Conservation (phyloP, 2,113 vertebrate species). For the Paradoxurus hermaphroditus region DNA sequence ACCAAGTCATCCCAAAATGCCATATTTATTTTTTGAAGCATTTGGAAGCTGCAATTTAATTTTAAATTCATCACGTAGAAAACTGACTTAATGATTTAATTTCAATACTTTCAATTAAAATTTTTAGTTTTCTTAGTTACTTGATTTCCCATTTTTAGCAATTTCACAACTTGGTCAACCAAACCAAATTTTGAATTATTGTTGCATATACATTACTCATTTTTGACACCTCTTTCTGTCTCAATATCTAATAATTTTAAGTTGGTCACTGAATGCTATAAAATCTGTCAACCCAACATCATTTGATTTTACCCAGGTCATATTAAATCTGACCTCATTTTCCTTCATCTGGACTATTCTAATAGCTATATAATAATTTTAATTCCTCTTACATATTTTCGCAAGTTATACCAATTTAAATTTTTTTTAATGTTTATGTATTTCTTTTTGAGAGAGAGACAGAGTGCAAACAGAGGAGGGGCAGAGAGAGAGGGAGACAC, state of each 20-base stretch:
- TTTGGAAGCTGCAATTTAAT: not conserved
- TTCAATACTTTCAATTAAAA: not conserved
- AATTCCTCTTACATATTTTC: not conserved
- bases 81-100: not conserved
- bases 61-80: not conserved
- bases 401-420: not conserved
- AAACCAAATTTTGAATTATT: not conserved
- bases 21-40: not conserved
- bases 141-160: not conserved
- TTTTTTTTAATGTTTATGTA: no score
- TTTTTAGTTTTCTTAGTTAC: not conserved
- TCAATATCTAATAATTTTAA: not conserved
- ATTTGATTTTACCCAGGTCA: not conserved
- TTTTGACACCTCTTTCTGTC: not conserved
- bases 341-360: not conserved
- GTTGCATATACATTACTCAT: not conserved
- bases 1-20: not conserved
- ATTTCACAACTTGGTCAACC: not conserved
- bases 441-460: no score
- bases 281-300: not conserved
- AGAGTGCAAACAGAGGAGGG: no score
- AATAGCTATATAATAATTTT: not conserved
- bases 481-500: no score
- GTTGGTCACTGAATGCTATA: not conserved
- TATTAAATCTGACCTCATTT: not conserved